A percentile compares a stretch with the other conserved stretches of the same genome.
phyloP scores from a whole-genome alignment of 2,888 invertebrate species.

The Barypeithes pellucidus region DNA sequence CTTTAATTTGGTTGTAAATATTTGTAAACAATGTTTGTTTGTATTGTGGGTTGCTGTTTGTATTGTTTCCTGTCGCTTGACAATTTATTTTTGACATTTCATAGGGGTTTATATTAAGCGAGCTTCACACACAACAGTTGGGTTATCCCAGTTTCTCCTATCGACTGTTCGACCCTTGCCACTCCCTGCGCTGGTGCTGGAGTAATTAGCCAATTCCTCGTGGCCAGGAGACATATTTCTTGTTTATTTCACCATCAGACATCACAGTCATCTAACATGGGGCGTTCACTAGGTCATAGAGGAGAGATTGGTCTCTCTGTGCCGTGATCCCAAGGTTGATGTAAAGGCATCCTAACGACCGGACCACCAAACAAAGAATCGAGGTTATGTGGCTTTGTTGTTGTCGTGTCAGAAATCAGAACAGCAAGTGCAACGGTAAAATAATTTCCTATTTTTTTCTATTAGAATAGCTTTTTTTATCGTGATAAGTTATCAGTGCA shows the following conservation, averaged over 20 bases:
- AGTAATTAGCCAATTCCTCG: too few relatives aligned
- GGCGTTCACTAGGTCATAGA: too few relatives aligned
- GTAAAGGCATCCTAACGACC: slow-evolving; percentile 1
- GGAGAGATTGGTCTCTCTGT: too few relatives aligned
- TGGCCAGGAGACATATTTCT: too few relatives aligned
- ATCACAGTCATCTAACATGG: too few relatives aligned
- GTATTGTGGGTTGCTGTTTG: slow-evolving; percentile 32
- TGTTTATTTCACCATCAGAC: too few relatives aligned
- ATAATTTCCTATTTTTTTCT: neutral
- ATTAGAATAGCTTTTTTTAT: neutral
- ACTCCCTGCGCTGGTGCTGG: too few relatives aligned
- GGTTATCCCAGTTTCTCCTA: too few relatives aligned
- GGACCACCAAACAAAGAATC: neutral
- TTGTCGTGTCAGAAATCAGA: slow-evolving; percentile 38
- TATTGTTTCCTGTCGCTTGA: neutral
- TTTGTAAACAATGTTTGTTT: slow-evolving; percentile 32
- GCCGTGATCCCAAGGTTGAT: neutral
- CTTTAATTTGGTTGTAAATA: neutral
- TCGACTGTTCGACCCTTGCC: too few relatives aligned
- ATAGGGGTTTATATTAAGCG: neutral
- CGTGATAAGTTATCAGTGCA: neutral
- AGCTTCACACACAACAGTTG: neutral
- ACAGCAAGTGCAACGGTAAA: neutral
- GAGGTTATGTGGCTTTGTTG: slow-evolving; percentile 41
- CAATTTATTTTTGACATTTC: neutral